A percentile compares a stretch with the other conserved stretches of the same genome.
These are phyloP conservation scores for Gnatocerus cornutus DNA, from an alignment of 2,888 invertebrate genomes.

Conservation along the genomic window DNA sequence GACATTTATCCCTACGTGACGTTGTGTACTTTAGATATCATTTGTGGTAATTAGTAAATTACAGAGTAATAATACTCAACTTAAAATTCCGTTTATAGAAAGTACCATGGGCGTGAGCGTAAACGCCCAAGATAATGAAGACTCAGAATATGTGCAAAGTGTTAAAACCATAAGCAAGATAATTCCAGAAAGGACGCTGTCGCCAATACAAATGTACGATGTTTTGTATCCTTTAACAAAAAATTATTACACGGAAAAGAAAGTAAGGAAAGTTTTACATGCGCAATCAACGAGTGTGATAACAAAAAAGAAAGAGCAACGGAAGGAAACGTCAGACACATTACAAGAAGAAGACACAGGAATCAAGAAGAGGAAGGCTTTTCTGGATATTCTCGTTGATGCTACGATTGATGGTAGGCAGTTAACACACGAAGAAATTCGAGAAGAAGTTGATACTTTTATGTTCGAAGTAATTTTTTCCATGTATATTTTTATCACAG, in stretches of 20 bases:
- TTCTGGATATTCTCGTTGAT: slow-evolving; percentile 78
- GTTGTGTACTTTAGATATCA: slow-evolving; percentile 18
- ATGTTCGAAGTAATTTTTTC: slow-evolving; percentile 80
- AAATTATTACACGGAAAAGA: slow-evolving; percentile 74
- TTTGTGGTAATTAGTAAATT: slow-evolving; percentile 21
- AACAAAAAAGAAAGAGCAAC: slow-evolving; percentile 66
- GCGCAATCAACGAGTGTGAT: slow-evolving; percentile 70
- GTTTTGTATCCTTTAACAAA: slow-evolving; percentile 74
- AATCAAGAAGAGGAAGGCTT: slow-evolving; percentile 73
- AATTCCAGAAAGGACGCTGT: neutral
- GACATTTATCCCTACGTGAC: slow-evolving; percentile 21
- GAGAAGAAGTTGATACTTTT: slow-evolving; percentile 83
- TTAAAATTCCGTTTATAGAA: slow-evolving; percentile 17
- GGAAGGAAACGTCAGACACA: neutral
- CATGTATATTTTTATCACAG: neutral
- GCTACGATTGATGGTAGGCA: slow-evolving; percentile 74
- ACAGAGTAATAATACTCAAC: neutral
- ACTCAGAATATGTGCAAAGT: slow-evolving; percentile 17
- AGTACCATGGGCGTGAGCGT: slow-evolving; percentile 12
- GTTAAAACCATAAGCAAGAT: slow-evolving; percentile 13
- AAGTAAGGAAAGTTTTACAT: slow-evolving; percentile 72
- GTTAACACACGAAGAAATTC: slow-evolving; percentile 75
- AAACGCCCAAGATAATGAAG: slow-evolving; percentile 9
- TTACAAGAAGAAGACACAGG: neutral
- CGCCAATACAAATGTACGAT: slow-evolving; percentile 48